Conservation (phyloP, 2,113 vertebrate species). For the Corythornis cristatus region DNA sequence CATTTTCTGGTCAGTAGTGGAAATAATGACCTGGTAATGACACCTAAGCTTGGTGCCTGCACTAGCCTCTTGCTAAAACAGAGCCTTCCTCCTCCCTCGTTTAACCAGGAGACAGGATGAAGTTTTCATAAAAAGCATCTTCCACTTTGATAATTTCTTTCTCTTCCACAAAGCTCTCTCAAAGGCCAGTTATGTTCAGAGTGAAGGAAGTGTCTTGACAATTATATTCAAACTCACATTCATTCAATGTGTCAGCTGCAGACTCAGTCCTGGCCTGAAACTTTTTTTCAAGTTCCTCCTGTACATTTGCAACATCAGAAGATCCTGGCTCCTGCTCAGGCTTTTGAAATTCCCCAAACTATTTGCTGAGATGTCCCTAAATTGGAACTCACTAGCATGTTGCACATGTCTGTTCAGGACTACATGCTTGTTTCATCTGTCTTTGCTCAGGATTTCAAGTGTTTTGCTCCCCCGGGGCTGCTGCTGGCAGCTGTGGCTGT, state of each 20-base stretch:
- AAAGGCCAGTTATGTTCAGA: not conserved
- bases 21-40: not conserved
- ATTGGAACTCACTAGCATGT: not conserved
- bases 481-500: not conserved
- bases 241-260: not conserved
- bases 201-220: not conserved
- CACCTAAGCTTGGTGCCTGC: not conserved
- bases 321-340: not conserved
- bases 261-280: not conserved
- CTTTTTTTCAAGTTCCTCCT: not conserved
- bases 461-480: not conserved
- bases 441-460: not conserved
- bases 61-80: not conserved
- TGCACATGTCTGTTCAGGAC: not conserved
- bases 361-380: not conserved
- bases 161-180: not conserved
- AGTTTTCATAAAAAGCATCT: not conserved
- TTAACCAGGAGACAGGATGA: not conserved
- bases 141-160: not conserved
- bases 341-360: not conserved
- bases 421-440: not conserved
- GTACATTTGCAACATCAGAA: not conserved
- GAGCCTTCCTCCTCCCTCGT: not conserved
- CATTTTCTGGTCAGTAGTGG: not conserved
- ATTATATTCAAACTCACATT: not conserved